Evolutionary conservation across 2,888 invertebrate species (phyloP).

Genomic region (Aphidoletes aphidimyza): DNA sequence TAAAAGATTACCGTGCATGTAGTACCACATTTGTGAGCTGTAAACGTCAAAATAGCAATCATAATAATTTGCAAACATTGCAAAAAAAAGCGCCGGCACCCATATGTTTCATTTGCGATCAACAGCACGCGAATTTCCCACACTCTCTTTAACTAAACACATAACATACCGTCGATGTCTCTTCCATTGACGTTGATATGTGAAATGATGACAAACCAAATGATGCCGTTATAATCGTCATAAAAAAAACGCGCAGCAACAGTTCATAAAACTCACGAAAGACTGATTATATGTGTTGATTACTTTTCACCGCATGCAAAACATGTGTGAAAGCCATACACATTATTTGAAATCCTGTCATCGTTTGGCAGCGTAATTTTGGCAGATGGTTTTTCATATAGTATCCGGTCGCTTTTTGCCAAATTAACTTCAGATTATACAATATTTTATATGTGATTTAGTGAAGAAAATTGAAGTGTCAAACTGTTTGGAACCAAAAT

Average conservation of each 20-base stretch:
- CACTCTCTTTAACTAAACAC: background rate
- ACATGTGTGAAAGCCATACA: background rate
- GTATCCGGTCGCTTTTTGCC: too few species aligned
- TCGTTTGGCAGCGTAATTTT: background rate
- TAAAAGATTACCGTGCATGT: background rate
- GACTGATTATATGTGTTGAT: background rate
- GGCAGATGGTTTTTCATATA: background rate
- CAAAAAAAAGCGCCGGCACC: background rate
- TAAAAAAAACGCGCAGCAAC: too few species aligned
- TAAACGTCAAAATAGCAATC: background rate
- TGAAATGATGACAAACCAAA: background rate
- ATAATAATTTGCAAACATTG: background rate
- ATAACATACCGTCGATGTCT: background rate
- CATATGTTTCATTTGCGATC: too few species aligned
- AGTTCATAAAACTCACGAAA: background rate
- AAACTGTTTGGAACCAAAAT: too few species aligned
- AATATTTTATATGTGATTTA: too few species aligned
- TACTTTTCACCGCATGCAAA: background rate
- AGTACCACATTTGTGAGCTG: background rate
- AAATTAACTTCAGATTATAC: too few species aligned
- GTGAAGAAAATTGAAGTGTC: too few species aligned
- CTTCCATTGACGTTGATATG: background rate
- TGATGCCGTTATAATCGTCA: background rate
- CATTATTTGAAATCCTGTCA: conserved; percentile 32
- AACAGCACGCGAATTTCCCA: too few species aligned